These are phyloP conservation scores for Drosophila equinoxialis DNA, from an alignment of 1,140 invertebrate species.

Conservation along the genomic window DNA sequence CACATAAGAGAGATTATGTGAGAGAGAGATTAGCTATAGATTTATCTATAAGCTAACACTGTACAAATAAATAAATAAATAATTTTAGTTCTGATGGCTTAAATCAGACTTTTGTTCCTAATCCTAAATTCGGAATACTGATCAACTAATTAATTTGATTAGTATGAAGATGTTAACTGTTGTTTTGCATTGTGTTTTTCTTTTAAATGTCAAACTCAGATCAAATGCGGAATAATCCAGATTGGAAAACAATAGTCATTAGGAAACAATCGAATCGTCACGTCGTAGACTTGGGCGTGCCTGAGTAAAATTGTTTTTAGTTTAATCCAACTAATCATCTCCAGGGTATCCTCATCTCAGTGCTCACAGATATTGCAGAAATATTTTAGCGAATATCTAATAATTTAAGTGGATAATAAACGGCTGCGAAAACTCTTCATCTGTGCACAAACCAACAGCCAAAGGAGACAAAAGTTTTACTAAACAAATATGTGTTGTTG, in stretches of 20 bases:
- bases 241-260: background rate
- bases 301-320: background rate
- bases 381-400: constrained; percentile 52
- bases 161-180: too few species aligned
- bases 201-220: background rate
- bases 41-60: too few species aligned
- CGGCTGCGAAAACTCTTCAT: constrained; percentile 47
- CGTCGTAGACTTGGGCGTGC: background rate
- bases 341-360: background rate
- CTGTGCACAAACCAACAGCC: constrained; percentile 32
- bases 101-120: too few species aligned
- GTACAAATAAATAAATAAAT: too few species aligned
- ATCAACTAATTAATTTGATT: too few species aligned
- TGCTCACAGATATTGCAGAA: background rate
- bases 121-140: too few species aligned
- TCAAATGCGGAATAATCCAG: background rate
- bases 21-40: too few species aligned
- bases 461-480: constrained; percentile 38
- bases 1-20: too few species aligned
- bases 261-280: background rate
- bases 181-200: too few species aligned
- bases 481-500: constrained; percentile 1
- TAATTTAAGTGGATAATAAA: constrained; percentile 70
- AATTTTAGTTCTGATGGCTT: too few species aligned
- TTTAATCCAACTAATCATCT: background rate